Evolutionary conservation across 2,888 invertebrate species (phyloP).

Genomic region (Oscheius onirici): DNA sequence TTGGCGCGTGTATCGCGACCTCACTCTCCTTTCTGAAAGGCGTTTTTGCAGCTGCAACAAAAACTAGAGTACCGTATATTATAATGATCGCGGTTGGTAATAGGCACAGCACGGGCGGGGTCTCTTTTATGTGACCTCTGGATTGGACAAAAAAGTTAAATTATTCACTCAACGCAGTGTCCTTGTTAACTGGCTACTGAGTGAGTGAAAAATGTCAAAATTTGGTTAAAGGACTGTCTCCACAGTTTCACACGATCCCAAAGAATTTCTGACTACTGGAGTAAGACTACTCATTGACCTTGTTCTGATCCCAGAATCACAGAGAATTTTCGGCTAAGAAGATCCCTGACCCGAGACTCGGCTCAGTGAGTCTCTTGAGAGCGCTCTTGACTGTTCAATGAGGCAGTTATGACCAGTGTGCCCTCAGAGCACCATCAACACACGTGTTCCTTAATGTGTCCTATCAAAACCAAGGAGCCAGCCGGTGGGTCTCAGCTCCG

Average conservation of each 20-base stretch:
- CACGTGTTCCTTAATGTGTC: constrained; percentile 28
- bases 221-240: no score
- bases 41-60: not conserved
- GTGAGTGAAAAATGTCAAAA: no score
- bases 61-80: constrained; percentile 16
- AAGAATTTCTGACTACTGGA: no score
- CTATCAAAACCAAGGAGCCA: constrained; percentile 28
- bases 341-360: no score
- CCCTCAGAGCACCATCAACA: constrained; percentile 2
- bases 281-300: no score
- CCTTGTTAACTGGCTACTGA: constrained; percentile 12
- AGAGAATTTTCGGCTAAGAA: no score
- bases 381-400: constrained; percentile 29
- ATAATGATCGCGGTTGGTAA: constrained; percentile 15
- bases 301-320: no score
- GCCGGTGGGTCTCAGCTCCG: constrained; percentile 4
- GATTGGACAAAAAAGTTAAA: constrained; percentile 28
- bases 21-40: not conserved
- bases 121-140: constrained; percentile 27
- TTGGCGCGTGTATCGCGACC: not conserved
- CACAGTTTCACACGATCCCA: no score
- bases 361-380: not conserved
- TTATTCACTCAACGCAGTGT: constrained; percentile 25
- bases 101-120: constrained; percentile 7
- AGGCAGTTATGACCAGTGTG: constrained; percentile 25